Percentiles rank a stretch among this genome's conserved stretches.
These are phyloP conservation scores for Larimichthys polyactis DNA, from an alignment of 2,113 vertebrate genomes.

Conservation along the genomic window DNA sequence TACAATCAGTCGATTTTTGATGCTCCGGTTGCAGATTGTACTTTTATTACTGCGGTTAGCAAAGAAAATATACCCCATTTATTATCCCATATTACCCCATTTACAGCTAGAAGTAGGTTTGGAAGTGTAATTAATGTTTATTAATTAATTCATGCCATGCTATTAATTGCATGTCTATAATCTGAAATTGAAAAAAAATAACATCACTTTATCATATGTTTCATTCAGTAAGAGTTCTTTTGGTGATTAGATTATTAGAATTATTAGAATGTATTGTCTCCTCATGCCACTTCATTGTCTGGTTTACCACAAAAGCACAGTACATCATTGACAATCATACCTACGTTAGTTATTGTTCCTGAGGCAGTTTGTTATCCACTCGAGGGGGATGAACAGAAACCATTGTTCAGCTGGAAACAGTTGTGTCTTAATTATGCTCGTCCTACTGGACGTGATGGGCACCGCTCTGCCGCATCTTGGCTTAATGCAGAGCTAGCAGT, in stretches of 20 bases:
- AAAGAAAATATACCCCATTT: background rate
- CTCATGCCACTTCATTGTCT: background rate
- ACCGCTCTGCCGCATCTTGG: slow-evolving; percentile 20
- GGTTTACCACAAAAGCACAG: background rate
- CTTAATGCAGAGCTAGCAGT: slow-evolving; percentile 57
- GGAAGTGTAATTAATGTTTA: too few species aligned
- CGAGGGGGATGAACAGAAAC: background rate
- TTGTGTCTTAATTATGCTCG: slow-evolving; percentile 48
- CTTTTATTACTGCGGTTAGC: background rate
- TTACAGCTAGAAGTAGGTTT: too few species aligned
- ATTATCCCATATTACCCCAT: background rate
- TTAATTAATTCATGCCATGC: too few species aligned
- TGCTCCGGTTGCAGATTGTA: background rate
- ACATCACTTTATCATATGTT: too few species aligned
- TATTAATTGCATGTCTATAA: background rate
- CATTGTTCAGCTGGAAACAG: slow-evolving; percentile 40
- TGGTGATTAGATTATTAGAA: background rate
- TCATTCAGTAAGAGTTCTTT: background rate
- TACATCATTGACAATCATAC: background rate
- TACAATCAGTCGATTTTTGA: background rate
- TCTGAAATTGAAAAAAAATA: background rate
- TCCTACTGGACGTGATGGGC: slow-evolving; percentile 41
- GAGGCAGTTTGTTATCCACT: background rate
- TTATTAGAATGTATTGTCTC: background rate
- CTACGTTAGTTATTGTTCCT: background rate